These are phyloP conservation scores for Bombylius major DNA, from an alignment of 2,888 invertebrate species.

Conservation along the genomic window DNA sequence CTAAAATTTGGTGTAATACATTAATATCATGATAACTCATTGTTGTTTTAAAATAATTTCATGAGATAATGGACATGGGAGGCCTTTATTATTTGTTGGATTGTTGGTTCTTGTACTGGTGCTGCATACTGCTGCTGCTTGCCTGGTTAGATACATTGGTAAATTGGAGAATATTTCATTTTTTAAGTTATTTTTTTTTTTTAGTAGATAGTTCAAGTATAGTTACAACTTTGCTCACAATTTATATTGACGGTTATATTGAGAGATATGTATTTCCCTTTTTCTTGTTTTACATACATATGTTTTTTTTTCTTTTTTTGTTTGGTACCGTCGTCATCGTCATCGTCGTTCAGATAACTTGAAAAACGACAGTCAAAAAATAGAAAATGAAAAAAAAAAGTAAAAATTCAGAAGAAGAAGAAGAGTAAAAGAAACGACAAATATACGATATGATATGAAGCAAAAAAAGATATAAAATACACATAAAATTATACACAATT, in stretches of 20 bases:
- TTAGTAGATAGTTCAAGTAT: too few species aligned
- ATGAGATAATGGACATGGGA: conserved; percentile 2
- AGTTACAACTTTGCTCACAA: too few species aligned
- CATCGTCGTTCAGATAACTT: background rate
- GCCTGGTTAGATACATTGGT: background rate
- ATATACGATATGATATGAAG: background rate
- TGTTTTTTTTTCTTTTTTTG: conserved; percentile 1
- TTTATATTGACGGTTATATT: background rate
- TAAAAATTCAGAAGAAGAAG: conserved; percentile 1
- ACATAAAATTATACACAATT: background rate
- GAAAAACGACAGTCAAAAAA: background rate
- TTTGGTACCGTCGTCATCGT: background rate
- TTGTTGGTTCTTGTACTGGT: too few species aligned
- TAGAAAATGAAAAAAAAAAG: background rate
- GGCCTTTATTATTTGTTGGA: too few species aligned
- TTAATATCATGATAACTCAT: conserved; percentile 6
- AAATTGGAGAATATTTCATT: too few species aligned
- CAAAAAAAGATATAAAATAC: background rate
- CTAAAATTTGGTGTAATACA: conserved; percentile 33
- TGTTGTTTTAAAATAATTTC: conserved; percentile 1
- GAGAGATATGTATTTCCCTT: conserved; percentile 1
- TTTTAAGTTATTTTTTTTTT: too few species aligned
- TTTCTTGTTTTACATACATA: background rate
- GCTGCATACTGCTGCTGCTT: background rate
- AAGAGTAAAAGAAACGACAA: conserved; percentile 4